Conservation (phyloP, 2,797 vertebrate genomes). For the Podarcis siculus region DNA sequence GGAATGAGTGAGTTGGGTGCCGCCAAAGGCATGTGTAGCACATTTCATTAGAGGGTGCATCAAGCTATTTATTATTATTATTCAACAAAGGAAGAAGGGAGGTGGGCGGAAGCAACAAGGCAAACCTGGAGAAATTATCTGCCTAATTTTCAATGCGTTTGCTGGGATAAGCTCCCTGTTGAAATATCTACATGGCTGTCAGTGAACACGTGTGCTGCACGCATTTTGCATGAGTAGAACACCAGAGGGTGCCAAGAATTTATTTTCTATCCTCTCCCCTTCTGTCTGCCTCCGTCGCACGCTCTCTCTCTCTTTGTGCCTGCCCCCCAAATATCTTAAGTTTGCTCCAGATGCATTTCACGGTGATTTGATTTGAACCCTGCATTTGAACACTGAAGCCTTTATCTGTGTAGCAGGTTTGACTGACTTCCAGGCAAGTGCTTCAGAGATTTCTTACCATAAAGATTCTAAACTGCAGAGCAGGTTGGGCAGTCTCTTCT, state of each 20-base stretch:
- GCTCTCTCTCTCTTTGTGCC: too few species aligned
- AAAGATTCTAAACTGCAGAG: neutral
- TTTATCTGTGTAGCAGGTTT: neutral
- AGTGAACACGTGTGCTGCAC: neutral
- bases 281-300: too few species aligned
- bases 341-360: neutral
- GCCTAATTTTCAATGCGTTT: neutral
- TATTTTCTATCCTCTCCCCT: neutral
- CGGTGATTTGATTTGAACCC: neutral
- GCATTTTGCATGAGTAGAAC: neutral
- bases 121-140: too few species aligned
- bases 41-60: too few species aligned
- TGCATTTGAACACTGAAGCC: neutral
- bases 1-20: too few species aligned
- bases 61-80: too few species aligned
- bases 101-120: too few species aligned
- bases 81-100: too few species aligned
- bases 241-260: conserved; percentile 6
- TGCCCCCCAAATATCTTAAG: too few species aligned
- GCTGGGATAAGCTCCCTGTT: neutral
- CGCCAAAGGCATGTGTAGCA: too few species aligned
- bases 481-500: neutral
- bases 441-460: neutral
- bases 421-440: neutral
- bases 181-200: neutral